A percentile compares a stretch with the other conserved stretches of the same genome.
Evolutionary conservation across 1,140 invertebrate species (phyloP).

Genomic region (Drosophila funebris): DNA sequence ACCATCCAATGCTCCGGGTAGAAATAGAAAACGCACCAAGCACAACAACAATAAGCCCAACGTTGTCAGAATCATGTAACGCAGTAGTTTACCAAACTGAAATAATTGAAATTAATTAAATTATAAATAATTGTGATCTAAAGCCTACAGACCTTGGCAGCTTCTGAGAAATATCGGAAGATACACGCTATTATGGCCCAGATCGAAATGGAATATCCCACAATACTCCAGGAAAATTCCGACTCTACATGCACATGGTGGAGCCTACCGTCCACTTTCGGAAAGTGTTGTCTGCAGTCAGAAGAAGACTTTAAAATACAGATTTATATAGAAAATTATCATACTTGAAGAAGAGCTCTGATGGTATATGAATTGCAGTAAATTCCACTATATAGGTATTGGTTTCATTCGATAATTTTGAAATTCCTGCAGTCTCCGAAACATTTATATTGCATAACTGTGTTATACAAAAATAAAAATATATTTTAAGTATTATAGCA

Average conservation of each 20-base stretch:
- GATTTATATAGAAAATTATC: not conserved
- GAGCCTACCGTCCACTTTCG: not conserved
- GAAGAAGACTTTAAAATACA: not conserved
- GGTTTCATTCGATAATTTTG: not conserved
- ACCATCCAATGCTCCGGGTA: constrained; percentile 90
- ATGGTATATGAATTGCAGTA: constrained; percentile 47
- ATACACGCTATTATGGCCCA: constrained; percentile 54
- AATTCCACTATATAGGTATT: not conserved
- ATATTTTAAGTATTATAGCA: not conserved
- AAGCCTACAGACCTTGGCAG: constrained; percentile 42
- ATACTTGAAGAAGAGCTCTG: constrained; percentile 65
- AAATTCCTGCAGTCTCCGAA: not conserved
- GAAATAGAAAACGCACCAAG: constrained; percentile 54
- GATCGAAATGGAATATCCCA: constrained; percentile 12
- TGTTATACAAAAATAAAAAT: not conserved
- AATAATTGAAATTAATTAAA: not conserved
- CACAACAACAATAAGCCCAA: constrained; percentile 46
- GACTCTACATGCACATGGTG: not conserved
- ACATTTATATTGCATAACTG: constrained; percentile 43
- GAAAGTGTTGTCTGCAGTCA: constrained; percentile 41
- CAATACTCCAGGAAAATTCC: constrained; percentile 43
- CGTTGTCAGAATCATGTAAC: constrained; percentile 45
- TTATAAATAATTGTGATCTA: too few species aligned
- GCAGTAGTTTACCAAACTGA: constrained; percentile 61
- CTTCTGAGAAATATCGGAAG: constrained; percentile 64